Base-by-base conservation (phyloP, 1,140 invertebrate species). In the Diploscapter pachys region DNA sequence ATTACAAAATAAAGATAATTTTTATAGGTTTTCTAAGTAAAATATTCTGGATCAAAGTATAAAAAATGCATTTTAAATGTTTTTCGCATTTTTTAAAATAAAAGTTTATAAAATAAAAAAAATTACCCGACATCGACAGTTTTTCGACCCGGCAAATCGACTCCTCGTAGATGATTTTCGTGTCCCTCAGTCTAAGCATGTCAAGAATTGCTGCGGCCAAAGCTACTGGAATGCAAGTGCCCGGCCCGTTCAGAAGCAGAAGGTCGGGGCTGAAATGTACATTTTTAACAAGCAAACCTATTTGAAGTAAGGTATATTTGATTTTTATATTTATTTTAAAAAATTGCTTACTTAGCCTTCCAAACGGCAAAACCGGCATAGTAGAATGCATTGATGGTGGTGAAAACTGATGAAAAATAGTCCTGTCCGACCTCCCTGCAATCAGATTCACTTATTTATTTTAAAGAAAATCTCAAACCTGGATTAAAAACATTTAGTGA, bases 181-280 rank as follows among this genome's bases (percentile, higher is more conserved):
- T 90, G 75, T 91, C 88, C 51, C 88, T 85, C 5, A 93, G 81
- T 75, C 89, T 90, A 0, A 92, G 83, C 51, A 90, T 85, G 88
- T 91, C 82, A 61, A 86, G 77, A 11, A 81, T 62, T 9, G 89
- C 91, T 13, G 90, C 90, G 65, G 91, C 88, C 8, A 92, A 75
- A 87, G 93, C 94, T 57, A 94, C 86, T 53, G 94, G 95, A 76
- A 98, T 89, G 87, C 95, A 96, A 4, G 94, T 96, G 50, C 95
- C 95, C 68, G 95, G 96, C 0, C 96, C 96, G 89, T 98, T 98
- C 83, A 92, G 93, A 2, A 96, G 85, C 72, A 95, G 88, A 72
- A 83, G 31, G 72, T 83, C 77, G n/a, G 81, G 77, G 5, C 80
- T 84, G 66, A 71, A 84, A 76, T 64, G 50, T 9, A 3, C 6